Percentiles rank a stretch among this genome's conserved stretches.
Evolutionary conservation across 2,888 invertebrate species (phyloP).

Genomic region (Acronicta psi): DNA sequence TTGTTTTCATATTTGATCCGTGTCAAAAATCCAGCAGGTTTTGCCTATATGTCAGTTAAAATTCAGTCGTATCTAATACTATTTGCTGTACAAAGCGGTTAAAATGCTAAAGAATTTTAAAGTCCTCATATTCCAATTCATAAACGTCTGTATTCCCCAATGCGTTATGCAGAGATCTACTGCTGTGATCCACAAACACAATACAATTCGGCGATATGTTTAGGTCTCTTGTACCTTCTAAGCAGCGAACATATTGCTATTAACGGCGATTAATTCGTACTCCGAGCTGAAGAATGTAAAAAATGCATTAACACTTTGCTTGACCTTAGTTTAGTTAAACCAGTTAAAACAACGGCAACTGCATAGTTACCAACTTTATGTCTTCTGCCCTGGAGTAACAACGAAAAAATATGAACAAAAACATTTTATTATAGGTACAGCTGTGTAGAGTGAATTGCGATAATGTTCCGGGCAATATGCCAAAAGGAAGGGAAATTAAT

Average conservation of each 20-base stretch:
- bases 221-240: too few species aligned
- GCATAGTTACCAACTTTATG: constrained; percentile 4
- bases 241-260: too few species aligned
- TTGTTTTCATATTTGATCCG: constrained; percentile 35
- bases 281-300: too few species aligned
- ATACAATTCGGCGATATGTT: too few species aligned
- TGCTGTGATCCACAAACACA: too few species aligned
- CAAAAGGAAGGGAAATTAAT: constrained; percentile 41
- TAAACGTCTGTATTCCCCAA: too few species aligned
- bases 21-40: constrained; percentile 19
- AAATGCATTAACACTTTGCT: too few species aligned
- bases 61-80: constrained; percentile 1
- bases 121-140: too few species aligned
- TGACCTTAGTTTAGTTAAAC: constrained; percentile 14
- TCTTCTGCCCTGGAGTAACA: not conserved
- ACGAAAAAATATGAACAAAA: constrained; percentile 11
- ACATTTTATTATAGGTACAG: constrained; percentile 16
- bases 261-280: too few species aligned
- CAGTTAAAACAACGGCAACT: not conserved
- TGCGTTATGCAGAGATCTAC: too few species aligned
- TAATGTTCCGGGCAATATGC: constrained; percentile 46
- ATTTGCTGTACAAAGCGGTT: not conserved
- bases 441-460: constrained; percentile 34
- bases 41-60: constrained; percentile 9
- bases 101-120: constrained; percentile 26